Base-by-base conservation (phyloP, 2,888 invertebrate genomes). In the Idaea straminata region DNA sequence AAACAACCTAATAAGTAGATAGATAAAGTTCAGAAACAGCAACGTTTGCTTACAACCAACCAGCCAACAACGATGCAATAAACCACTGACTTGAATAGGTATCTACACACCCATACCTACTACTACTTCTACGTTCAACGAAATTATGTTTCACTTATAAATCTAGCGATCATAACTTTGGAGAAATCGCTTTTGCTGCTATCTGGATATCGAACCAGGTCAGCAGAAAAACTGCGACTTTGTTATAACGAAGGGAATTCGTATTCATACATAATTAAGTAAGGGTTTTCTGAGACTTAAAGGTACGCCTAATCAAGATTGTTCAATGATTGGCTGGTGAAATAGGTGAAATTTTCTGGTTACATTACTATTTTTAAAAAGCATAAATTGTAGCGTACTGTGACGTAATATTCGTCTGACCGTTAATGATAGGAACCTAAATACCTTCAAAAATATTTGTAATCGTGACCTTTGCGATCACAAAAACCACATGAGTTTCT, bases 11-110 rank as follows among this genome's bases (percentile, higher is more conserved):
- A 36, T 36, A 36, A 36, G 47, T 47, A 47, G 47, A 7, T 7
- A 47, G 7, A 10, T 47, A 47, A 63, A 62, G 59, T 64, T 62
- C 5, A 59, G 25, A 59, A 59, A 59, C 16, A 59, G 59, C 59
- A 34, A 10, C 59, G 59, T 34, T 59, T 59, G 59, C 59, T 25
- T 59, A 34, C 59, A 59, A 34, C 58, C 58, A 58, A 16, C 59
- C 59, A 59, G 34, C 25, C 59, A 59, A 59, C 25, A 59, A 59
- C 25, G 62, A 59, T 34, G 15, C 62, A 61, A 63, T 62, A 61
- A 63, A 47, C 47, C 7, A 47, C 13, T 47, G 47, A 47, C 25
- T 25, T 3, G 25, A 2, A 25, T 25, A 25, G 25, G 47, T 47
- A 47, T 10, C 47, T 47, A 47, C 47, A 13, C 4, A 47, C 25